phyloP scores from a whole-genome alignment of 2,797 vertebrate genomes.

The Pitangus sulphuratus region DNA sequence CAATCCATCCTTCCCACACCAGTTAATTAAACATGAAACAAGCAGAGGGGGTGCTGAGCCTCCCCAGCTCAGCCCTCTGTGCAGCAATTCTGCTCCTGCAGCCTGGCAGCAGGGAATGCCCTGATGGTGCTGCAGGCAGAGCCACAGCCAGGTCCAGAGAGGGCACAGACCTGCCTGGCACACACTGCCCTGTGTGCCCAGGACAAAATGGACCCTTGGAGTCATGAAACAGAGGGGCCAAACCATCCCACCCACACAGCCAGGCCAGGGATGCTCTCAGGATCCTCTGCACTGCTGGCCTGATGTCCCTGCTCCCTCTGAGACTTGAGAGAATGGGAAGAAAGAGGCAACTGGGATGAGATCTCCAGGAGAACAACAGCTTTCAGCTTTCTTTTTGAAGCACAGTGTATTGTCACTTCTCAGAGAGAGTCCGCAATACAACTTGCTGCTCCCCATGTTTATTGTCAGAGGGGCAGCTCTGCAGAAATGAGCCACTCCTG shows the following conservation, averaged over 20 bases:
- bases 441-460: not conserved
- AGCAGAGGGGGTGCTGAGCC: constrained; percentile 8
- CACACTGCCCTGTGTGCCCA: not conserved
- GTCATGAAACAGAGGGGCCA: not conserved
- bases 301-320: not conserved
- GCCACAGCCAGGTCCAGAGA: accelerated
- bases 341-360: not conserved
- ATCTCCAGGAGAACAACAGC: not conserved
- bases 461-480: not conserved
- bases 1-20: constrained; percentile 31
- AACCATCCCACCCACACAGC: not conserved
- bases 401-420: not conserved
- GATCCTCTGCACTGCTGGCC: not conserved
- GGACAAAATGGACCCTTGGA: not conserved
- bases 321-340: not conserved
- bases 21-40: constrained; percentile 62
- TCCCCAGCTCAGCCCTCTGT: not conserved
- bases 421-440: not conserved
- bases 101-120: not conserved
- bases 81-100: not conserved
- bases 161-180: not conserved
- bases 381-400: not conserved
- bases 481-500: not conserved
- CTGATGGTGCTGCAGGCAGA: not conserved
- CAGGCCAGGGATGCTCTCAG: not conserved